Evolutionary conservation across 2,113 vertebrate genomes (phyloP), one percentile per base, ranked within the genome.

Genomic region (Pygoscelis antarcticus): DNA sequence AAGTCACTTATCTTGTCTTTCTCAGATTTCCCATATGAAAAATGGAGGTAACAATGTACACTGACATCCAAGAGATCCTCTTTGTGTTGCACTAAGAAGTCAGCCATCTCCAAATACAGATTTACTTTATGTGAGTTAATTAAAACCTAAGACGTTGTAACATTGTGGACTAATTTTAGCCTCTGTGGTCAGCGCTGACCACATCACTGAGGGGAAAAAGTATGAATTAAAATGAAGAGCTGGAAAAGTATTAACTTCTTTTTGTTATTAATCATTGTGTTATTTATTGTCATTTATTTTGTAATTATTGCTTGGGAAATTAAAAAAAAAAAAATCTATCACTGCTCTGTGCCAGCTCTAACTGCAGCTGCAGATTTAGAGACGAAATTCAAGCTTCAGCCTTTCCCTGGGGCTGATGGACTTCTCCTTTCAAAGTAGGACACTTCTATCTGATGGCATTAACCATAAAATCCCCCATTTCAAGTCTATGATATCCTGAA

Each of bases 371-470:
- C 7, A 27, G 97, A 98, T 98, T 98, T 98, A 97, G 90, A 97
- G 97, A 97, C 0, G 0, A 97, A 95, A 97, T 98, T 98, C 97
- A 94, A 96, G 96, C 95, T 97, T 98, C 94, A 98, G 93, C 95
- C 94, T 98, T 97, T 96, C 97, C 98, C 98, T 94, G 95, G 88
- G 97, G 98, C 98, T 98, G 98, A 98, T 96, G 98, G 98, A 98
- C 98, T 98, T 98, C 98, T 98, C 96, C 89, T 97, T 98, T 98
- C 98, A 98, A 98, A 98, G 97, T 97, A 98, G 98, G 98, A 98
- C 98, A 97, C 97, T 98, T 98, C 98, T 98, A 98, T 98, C 98
- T 98, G 98, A 98, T 98, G 98, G 97, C 97, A 98, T 99, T 98
- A 98, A 97, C 98, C 98, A 98, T 98, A 98, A 98, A 98, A 98